A percentile compares a stretch with the other conserved stretches of the same genome.
Conservation (phyloP, 2,113 vertebrate species). For the Craseonycteris thonglongyai region DNA sequence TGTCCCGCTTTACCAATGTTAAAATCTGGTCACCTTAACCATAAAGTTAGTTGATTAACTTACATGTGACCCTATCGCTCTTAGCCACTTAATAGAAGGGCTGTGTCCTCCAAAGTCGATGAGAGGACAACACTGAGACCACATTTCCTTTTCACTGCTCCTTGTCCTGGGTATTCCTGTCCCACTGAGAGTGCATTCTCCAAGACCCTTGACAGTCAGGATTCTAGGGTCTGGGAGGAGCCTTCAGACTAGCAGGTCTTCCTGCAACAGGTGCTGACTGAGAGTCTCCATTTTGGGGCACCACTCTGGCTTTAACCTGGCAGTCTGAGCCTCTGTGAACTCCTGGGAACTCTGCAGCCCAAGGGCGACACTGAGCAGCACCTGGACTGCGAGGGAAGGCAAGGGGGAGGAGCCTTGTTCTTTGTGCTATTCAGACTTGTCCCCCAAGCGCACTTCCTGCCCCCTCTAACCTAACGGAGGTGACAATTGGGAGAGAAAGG, state of each 20-base stretch:
- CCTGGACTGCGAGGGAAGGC: accelerated
- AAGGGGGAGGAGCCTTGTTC: too few species aligned
- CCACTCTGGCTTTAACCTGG: neutral
- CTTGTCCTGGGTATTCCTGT: neutral
- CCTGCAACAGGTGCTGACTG: neutral
- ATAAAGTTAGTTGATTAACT: neutral
- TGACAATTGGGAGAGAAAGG: too few species aligned
- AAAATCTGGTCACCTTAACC: too few species aligned
- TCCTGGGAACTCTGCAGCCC: too few species aligned
- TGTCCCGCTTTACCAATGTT: too few species aligned
- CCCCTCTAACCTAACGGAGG: accelerated
- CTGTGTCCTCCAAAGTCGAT: accelerated
- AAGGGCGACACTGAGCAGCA: accelerated
- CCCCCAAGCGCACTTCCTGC: neutral
- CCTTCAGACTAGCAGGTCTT: neutral
- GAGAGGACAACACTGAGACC: neutral
- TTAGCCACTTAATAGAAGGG: too few species aligned
- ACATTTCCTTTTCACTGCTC: neutral
- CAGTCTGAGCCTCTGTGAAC: neutral
- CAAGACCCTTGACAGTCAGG: accelerated
- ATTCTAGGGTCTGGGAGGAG: too few species aligned
- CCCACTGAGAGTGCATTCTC: neutral
- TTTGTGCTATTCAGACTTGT: neutral
- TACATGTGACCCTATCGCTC: neutral
- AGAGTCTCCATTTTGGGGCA: neutral